Base-by-base conservation (phyloP, 1,140 invertebrate species). In the Myzus persicae region DNA sequence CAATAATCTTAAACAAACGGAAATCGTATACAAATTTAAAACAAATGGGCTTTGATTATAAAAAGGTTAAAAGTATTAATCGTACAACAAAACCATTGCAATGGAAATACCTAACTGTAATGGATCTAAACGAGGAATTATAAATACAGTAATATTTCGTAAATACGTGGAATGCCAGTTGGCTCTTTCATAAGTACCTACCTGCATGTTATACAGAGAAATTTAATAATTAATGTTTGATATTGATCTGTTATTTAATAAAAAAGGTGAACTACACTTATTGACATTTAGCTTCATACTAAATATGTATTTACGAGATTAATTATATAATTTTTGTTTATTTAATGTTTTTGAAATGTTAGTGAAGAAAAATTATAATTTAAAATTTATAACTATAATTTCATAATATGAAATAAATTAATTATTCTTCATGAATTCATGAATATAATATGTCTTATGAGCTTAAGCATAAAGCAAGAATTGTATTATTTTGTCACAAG, bases 11-110 rank as follows among this genome's bases (percentile, higher is more conserved):
- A n/a, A 6, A 14, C 20, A 14, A 76, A 76, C 36, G n/a, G 31
- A 76, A n/a, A 76, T 76, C 14, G n/a, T n/a, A 76, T 36, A 76
- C 59, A n/a, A 76, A n/a, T 76, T 76, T 76, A 76, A 76, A n/a
- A 76, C 14, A 1, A 76, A 76, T 76, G 31, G 31, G 59, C 36
- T 76, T n/a, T 76, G 4, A 76, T 76, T 76, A n/a, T 76, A 76
- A 76, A 4, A n/a, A 76, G 59, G 59, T 76, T 76, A 76, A 76
- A 76, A 76, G n/a, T 67, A 36, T n/a, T n/a, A 76, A 76, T 76
- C 59, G 14, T n/a, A 18, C 31, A 76, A 76, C 59, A n/a, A 76
- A n/a, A 36, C 4, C 59, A 36, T 76, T 76, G n/a, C 59, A 4
- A 67, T 67, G 31, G n/a, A 67, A 31, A 31, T 31, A 48, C 18